phyloP scores from a whole-genome alignment of 2,797 vertebrate species.

The Hoplostethus mediterraneus region DNA sequence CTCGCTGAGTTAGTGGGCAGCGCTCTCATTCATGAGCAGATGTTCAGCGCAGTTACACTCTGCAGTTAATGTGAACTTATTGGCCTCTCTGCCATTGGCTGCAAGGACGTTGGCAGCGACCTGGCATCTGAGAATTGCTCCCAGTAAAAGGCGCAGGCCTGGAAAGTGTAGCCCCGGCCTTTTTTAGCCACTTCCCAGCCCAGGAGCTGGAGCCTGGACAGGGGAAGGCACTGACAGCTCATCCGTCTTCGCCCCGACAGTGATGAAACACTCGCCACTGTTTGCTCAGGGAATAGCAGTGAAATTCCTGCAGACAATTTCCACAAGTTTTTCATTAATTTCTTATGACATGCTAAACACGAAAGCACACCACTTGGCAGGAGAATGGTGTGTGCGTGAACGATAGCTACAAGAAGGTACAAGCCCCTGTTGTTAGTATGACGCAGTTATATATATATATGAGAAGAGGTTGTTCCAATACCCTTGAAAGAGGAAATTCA shows the following conservation, averaged over 20 bases:
- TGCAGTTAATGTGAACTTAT: constrained; percentile 96
- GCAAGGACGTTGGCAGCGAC: constrained; percentile 97
- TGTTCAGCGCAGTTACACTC: constrained; percentile 96
- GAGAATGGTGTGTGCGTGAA: constrained; percentile 9
- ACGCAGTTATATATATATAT: constrained; percentile 16
- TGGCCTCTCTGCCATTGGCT: constrained; percentile 92
- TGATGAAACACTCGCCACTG: constrained; percentile 82
- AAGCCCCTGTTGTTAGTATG: constrained; percentile 1
- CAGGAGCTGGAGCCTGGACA: constrained; percentile 83
- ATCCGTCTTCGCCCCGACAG: constrained; percentile 89
- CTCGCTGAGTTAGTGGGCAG: constrained; percentile 93
- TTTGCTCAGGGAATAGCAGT: constrained; percentile 79
- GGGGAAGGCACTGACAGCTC: constrained; percentile 81
- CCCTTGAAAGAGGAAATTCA: constrained; percentile 69
- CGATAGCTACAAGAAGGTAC: constrained; percentile 11
- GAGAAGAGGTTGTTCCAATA: constrained; percentile 39
- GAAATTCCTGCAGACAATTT: constrained; percentile 81
- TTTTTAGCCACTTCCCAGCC: constrained; percentile 86
- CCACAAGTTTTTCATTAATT: constrained; percentile 72
- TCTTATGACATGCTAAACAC: constrained; percentile 63
- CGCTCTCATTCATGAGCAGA: constrained; percentile 99
- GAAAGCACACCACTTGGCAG: constrained; percentile 48
- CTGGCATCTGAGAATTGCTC: constrained; percentile 92
- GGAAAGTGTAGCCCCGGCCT: constrained; percentile 79
- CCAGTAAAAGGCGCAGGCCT: constrained; percentile 82